phyloP scores from a whole-genome alignment of 2,888 invertebrate species.

The Villa cingulata region DNA sequence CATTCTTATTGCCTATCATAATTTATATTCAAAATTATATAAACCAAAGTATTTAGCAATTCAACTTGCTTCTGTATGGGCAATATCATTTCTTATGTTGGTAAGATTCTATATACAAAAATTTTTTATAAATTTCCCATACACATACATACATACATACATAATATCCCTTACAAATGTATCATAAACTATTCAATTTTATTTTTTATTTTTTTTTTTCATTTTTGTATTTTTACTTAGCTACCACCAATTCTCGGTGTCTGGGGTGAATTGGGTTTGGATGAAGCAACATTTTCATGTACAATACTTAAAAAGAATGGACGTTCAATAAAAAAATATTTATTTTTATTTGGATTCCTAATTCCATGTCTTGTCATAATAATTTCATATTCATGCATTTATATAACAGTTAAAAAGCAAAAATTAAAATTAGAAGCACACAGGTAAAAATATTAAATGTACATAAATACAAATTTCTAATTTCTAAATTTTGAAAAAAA shows the following conservation, averaged over 20 bases:
- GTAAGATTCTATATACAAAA: conserved; percentile 40
- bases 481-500: no score
- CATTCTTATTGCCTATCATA: conserved; percentile 69
- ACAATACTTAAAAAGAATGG: conserved; percentile 70
- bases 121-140: neutral
- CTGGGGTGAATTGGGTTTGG: conserved; percentile 75
- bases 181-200: neutral
- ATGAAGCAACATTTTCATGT: conserved; percentile 71
- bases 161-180: neutral
- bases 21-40: conserved; percentile 65
- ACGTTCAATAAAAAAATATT: conserved; percentile 66
- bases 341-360: conserved; percentile 71
- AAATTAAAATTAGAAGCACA: conserved; percentile 59
- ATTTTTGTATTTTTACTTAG: conserved; percentile 30
- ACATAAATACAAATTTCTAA: neutral
- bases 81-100: conserved; percentile 58
- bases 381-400: conserved; percentile 74
- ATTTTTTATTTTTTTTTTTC: neutral
- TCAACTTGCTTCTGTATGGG: conserved; percentile 70
- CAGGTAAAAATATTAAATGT: conserved; percentile 37
- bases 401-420: conserved; percentile 61
- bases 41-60: conserved; percentile 55
- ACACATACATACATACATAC: neutral
- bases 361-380: conserved; percentile 76
- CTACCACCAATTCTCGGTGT: conserved; percentile 65